These are phyloP conservation scores for Sterna hirundo DNA, from an alignment of 2,113 vertebrate genomes.

Conservation along the genomic window DNA sequence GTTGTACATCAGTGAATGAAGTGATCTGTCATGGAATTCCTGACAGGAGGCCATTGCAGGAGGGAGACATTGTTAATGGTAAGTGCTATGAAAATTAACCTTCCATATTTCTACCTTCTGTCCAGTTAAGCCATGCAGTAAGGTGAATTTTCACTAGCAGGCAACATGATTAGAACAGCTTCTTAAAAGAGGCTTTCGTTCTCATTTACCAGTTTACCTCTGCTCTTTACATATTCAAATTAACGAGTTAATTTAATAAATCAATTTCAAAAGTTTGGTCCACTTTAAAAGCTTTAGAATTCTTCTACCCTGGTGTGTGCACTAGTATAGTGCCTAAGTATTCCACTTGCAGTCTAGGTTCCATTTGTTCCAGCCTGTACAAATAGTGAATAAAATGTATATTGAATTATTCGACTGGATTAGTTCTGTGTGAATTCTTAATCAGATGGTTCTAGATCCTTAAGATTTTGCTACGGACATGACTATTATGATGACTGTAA, in stretches of 20 bases:
- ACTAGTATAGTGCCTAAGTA: neutral
- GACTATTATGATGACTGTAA: neutral
- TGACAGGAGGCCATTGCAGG: slow-evolving; percentile 89
- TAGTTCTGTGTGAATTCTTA: neutral
- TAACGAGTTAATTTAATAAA: neutral
- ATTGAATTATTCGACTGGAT: neutral
- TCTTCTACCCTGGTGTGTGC: neutral
- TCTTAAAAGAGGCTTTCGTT: neutral
- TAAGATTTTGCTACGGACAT: neutral
- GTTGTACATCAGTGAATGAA: slow-evolving; percentile 98
- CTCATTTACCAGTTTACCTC: neutral
- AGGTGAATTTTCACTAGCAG: neutral
- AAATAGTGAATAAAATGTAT: neutral
- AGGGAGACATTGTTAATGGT: slow-evolving; percentile 98
- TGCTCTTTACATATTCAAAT: neutral
- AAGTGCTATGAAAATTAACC: slow-evolving; percentile 27
- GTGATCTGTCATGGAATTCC: slow-evolving; percentile 99
- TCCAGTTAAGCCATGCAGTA: neutral
- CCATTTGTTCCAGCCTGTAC: neutral
- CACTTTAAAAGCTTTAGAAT: neutral
- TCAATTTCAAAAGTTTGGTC: neutral
- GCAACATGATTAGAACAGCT: neutral
- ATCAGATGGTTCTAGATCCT: neutral
- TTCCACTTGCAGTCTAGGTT: neutral
- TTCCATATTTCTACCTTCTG: neutral